Evolutionary conservation across 2,888 invertebrate species (phyloP).

Genomic region (Merodon equestris): DNA sequence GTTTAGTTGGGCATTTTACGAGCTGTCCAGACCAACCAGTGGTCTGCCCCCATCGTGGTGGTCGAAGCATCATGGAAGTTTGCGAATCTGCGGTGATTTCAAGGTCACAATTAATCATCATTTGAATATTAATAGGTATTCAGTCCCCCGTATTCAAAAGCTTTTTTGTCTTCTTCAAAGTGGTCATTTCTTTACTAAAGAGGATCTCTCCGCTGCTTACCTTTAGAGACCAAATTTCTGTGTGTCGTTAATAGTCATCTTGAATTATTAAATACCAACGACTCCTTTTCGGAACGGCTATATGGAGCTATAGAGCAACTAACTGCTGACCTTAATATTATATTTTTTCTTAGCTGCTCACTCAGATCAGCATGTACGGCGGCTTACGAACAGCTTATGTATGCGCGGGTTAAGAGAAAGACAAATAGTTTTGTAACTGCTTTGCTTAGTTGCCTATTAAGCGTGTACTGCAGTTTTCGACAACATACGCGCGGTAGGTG

Average conservation of each 20-base stretch:
- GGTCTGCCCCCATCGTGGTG: constrained; percentile 21
- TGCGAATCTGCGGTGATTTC: constrained; percentile 41
- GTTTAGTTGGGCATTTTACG: constrained; percentile 14
- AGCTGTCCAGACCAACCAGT: constrained; percentile 21
- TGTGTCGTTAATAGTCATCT: constrained; percentile 19
- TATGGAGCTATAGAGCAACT: too few species aligned
- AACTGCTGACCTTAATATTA: too few species aligned
- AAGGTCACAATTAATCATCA: too few species aligned
- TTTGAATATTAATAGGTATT: constrained; percentile 19
- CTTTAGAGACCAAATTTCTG: constrained; percentile 11
- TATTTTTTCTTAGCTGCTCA: too few species aligned
- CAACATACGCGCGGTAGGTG: too few species aligned
- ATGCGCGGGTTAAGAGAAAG: too few species aligned
- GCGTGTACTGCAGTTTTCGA: too few species aligned
- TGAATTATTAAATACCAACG: constrained; percentile 17
- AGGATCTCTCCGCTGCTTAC: constrained; percentile 51
- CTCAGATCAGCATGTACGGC: too few species aligned
- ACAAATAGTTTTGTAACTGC: too few species aligned
- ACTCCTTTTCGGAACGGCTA: constrained; percentile 7
- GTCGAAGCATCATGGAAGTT: constrained; percentile 26
- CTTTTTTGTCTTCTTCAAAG: constrained; percentile 62
- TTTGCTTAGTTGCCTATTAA: too few species aligned
- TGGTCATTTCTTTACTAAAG: constrained; percentile 56
- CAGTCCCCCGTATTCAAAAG: constrained; percentile 54
- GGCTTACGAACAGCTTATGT: too few species aligned